A percentile compares a stretch with the other conserved stretches of the same genome.
These are phyloP conservation scores for Numenius phaeopus DNA, from an alignment of 2,797 vertebrate genomes.

Conservation along the genomic window DNA sequence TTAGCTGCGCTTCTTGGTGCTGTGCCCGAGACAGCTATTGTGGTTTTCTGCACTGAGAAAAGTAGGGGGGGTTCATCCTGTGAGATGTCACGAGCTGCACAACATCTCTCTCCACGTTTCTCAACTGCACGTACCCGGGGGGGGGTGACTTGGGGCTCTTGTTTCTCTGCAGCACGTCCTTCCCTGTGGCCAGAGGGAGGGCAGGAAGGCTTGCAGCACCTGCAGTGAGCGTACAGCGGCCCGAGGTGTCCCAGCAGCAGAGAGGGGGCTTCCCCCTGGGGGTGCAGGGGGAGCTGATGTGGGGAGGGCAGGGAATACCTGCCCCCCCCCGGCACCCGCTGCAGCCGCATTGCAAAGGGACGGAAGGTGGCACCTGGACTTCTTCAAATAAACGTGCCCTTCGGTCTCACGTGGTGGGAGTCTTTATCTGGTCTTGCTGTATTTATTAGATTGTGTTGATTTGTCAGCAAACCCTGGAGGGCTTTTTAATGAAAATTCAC, in stretches of 20 bases:
- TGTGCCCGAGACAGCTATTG: background rate
- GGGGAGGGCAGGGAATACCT: background rate
- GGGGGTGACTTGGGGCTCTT: background rate
- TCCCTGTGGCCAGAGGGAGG: rapidly evolving
- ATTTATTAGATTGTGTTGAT: background rate
- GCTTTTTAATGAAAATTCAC: background rate
- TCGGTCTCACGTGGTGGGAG: background rate
- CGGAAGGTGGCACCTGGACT: background rate
- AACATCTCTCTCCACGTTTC: background rate
- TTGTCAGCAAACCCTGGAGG: background rate
- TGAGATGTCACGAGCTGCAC: background rate
- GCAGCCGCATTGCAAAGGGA: background rate
- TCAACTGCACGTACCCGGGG: rapidly evolving
- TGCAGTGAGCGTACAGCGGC: rapidly evolving
- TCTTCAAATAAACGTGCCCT: background rate
- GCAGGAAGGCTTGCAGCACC: no score
- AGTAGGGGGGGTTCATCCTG: background rate
- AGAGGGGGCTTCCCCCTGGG: background rate
- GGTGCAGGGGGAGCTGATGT: background rate
- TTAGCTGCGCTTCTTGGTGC: background rate
- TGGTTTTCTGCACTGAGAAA: background rate
- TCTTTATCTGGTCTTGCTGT: background rate
- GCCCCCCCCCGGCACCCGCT: no score
- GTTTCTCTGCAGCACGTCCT: background rate
- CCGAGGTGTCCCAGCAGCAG: rapidly evolving